phyloP scores from a whole-genome alignment of 1,140 invertebrate genomes.

The Penaeus japonicus region DNA sequence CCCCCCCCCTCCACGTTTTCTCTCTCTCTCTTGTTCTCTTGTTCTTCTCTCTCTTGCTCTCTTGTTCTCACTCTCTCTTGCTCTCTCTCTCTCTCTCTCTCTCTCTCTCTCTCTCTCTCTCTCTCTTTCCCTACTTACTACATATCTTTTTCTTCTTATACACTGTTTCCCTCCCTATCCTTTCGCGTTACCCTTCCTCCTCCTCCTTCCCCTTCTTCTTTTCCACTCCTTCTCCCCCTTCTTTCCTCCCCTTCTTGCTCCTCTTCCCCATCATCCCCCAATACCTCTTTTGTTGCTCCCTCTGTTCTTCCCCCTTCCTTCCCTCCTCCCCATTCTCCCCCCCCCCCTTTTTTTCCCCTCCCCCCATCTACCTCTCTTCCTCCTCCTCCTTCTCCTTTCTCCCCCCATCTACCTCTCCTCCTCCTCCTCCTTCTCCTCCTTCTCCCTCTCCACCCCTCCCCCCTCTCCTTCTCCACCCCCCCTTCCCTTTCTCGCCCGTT shows the following conservation, averaged over 20 bases:
- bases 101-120: neutral
- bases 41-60: neutral
- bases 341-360: neutral
- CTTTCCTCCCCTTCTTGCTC: neutral
- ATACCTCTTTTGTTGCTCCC: neutral
- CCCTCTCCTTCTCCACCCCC: neutral
- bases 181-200: neutral
- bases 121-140: neutral
- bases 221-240: neutral
- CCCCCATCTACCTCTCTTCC: neutral
- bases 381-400: neutral
- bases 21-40: neutral
- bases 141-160: neutral
- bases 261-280: neutral
- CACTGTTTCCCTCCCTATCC: neutral
- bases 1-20: neutral
- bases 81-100: neutral
- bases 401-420: neutral
- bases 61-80: neutral
- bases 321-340: neutral
- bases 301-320: neutral
- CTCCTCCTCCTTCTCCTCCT: neutral
- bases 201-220: neutral
- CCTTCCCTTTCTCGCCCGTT: neutral
- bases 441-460: neutral